A percentile compares a stretch with the other conserved stretches of the same genome.
Evolutionary conservation across 2,888 invertebrate genomes (phyloP).

Genomic region (Erebia epiphron): DNA sequence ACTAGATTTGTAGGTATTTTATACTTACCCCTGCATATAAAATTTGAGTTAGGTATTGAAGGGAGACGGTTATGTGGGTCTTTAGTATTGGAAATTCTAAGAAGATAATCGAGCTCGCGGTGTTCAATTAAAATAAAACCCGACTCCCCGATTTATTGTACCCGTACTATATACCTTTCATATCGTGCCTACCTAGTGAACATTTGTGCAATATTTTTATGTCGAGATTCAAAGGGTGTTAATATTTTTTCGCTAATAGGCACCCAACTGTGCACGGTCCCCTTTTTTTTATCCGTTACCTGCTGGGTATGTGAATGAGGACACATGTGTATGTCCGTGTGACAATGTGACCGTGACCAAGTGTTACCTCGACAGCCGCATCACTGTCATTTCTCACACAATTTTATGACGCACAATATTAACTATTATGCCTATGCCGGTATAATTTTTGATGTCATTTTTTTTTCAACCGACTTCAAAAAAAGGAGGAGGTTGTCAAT

Average conservation of each 20-base stretch:
- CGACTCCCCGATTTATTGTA: neutral
- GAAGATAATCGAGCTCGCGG: slow-evolving; percentile 19
- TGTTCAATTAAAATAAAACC: slow-evolving; percentile 8
- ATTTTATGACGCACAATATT: neutral
- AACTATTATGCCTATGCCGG: too few species aligned
- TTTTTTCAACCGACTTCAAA: too few species aligned
- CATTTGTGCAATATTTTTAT: slow-evolving; percentile 17
- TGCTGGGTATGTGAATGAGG: slow-evolving; percentile 54
- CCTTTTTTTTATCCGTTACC: slow-evolving; percentile 46
- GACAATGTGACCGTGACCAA: neutral
- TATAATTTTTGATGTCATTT: too few species aligned
- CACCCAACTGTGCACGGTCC: slow-evolving; percentile 45
- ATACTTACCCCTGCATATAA: slow-evolving; percentile 3
- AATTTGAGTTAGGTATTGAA: slow-evolving; percentile 4
- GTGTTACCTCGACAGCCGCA: neutral
- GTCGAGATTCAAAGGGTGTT: slow-evolving; percentile 23
- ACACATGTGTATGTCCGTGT: neutral
- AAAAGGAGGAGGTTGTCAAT: too few species aligned
- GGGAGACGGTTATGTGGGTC: neutral
- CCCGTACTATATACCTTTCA: neutral
- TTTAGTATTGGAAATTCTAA: neutral
- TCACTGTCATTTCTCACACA: neutral
- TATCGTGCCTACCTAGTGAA: neutral
- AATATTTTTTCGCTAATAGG: slow-evolving; percentile 44
- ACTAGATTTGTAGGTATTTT: slow-evolving; percentile 7